A percentile compares a stretch with the other conserved stretches of the same genome.
phyloP scores from a whole-genome alignment of 1,140 invertebrate species.

The Protaetia brevitarsis region DNA sequence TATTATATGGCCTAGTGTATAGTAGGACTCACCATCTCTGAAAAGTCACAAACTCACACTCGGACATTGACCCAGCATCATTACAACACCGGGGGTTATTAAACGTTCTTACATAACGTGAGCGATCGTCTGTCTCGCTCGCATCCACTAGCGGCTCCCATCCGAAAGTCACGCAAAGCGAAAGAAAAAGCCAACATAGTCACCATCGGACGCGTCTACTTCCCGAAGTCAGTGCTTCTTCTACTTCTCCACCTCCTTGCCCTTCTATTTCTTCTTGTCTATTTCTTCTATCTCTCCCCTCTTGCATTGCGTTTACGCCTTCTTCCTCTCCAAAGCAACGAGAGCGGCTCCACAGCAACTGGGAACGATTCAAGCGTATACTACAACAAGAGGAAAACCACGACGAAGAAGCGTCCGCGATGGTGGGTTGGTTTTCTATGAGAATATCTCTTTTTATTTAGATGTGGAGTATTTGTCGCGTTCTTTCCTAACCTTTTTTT shows the following conservation, averaged over 20 bases:
- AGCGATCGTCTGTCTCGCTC: constrained; percentile 31
- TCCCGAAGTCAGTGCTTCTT: constrained; percentile 26
- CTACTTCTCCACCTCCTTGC: constrained; percentile 33
- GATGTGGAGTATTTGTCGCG: constrained; percentile 10
- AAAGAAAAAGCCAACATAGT: constrained; percentile 2
- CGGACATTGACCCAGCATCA: constrained; percentile 35
- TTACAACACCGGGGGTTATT: constrained; percentile 46
- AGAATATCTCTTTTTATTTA: constrained; percentile 29
- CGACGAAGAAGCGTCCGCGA: background rate
- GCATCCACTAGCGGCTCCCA: background rate
- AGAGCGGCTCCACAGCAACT: background rate
- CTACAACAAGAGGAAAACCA: constrained; percentile 4
- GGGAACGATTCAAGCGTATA: background rate
- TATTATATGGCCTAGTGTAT: constrained; percentile 19
- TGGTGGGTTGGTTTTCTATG: constrained; percentile 36
- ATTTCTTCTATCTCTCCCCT: constrained; percentile 4
- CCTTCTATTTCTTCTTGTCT: constrained; percentile 11
- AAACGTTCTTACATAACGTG: constrained; percentile 42
- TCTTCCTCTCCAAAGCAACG: background rate
- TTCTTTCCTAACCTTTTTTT: background rate
- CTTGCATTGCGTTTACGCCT: background rate
- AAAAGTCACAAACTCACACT: constrained; percentile 16
- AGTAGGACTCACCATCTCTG: constrained; percentile 16
- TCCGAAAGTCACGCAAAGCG: constrained; percentile 3
- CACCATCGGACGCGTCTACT: constrained; percentile 1